Evolutionary conservation across 2,797 vertebrate species (phyloP), one percentile per base, ranked within the genome.

Genomic region (Enteromius argenteus): DNA sequence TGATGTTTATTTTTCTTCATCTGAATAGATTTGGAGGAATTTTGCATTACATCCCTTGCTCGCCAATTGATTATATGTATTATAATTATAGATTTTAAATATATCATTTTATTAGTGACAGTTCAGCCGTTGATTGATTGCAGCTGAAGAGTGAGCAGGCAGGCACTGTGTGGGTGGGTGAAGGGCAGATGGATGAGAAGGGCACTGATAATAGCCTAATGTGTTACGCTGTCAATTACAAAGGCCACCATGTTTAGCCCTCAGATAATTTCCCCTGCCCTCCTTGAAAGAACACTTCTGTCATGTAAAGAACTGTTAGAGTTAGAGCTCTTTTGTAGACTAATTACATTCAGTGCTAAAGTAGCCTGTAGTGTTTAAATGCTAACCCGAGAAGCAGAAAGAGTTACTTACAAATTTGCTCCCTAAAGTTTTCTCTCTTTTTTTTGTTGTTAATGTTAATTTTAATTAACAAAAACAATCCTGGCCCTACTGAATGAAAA

Each of bases 181-280:
- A 79, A 78, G 32, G 58, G 35, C 76, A 85, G 85, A 81, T 87
- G 83, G 58, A 79, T 77, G 73, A 67, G 37, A 60, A 32, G 39
- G 58, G 56, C 30, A 27, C 21, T 77, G 58, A 71, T 68, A 81
- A 86, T 62, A 64, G 73, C n/a, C 67, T 73, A 23, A 64, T 74
- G 68, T 79, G 73, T 79, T 79, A 84, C 60, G 72, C 58, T 86
- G 81, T 84, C 87, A 88, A 81, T 88, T 86, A 84, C 56, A 71
- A 71, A 71, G 67, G 74, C 67, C 73, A 32, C 37, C 1, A 14
- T 58, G 19, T 39, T 42, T 69, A 74, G 62, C 56, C 84, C 74
- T 69, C 32, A 79, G 32, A 85, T 75, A 67, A 81, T 75, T 87
- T 71, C 30, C 58, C n/a, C 53, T 58, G 75, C 81, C 74, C 79